phyloP scores from a whole-genome alignment of 2,797 vertebrate genomes.

The Picus viridis region DNA sequence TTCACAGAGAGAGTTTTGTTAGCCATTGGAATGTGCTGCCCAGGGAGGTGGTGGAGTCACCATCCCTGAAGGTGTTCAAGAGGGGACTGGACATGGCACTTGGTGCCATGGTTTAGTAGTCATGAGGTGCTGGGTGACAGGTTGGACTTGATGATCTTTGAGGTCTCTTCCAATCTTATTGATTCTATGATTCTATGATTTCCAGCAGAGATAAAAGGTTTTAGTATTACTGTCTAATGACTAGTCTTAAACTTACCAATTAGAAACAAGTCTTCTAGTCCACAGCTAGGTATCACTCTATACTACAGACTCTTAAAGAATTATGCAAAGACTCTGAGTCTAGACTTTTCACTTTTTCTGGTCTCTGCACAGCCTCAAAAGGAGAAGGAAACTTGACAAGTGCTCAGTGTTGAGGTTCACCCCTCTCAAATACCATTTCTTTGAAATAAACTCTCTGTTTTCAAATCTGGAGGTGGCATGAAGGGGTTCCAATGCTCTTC shows the following conservation, averaged over 20 bases:
- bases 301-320: neutral
- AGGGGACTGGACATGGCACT: too few relatives aligned
- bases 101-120: too few relatives aligned
- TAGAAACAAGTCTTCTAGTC: neutral
- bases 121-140: too few relatives aligned
- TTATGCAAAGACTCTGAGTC: neutral
- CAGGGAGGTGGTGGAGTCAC: too few relatives aligned
- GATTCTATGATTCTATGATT: neutral
- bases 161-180: too few relatives aligned
- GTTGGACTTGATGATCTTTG: too few relatives aligned
- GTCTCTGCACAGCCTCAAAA: neutral
- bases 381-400: neutral
- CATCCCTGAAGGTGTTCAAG: too few relatives aligned
- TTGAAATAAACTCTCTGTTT: conserved; percentile 69
- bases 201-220: neutral
- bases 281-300: neutral
- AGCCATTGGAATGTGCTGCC: too few relatives aligned
- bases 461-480: conserved; percentile 84
- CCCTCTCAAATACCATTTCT: neutral
- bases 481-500: conserved; percentile 78
- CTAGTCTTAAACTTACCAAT: neutral
- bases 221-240: neutral
- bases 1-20: too few relatives aligned
- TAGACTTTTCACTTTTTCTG: neutral
- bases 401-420: neutral